phyloP scores from a whole-genome alignment of 2,888 invertebrate species.

The Leptothorax acervorum region DNA sequence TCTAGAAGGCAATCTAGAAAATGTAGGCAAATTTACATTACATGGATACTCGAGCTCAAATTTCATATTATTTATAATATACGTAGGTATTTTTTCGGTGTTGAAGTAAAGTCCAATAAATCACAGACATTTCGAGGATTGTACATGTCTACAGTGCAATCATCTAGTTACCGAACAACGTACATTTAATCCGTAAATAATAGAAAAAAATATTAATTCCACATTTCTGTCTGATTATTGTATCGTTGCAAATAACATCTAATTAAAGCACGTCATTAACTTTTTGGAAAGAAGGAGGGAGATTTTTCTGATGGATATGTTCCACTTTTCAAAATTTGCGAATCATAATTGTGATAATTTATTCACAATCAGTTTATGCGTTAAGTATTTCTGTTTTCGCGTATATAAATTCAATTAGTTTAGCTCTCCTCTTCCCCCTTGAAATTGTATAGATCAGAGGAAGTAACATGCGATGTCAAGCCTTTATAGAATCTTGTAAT shows the following conservation, averaged over 20 bases:
- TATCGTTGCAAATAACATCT: background rate
- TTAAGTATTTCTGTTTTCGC: background rate
- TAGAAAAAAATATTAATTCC: background rate
- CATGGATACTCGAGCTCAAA: background rate
- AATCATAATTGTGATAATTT: constrained; percentile 19
- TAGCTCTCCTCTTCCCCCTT: background rate
- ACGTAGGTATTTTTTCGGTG: background rate
- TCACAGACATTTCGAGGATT: background rate
- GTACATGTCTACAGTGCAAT: background rate
- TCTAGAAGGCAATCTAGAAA: background rate
- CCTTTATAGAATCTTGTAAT: constrained; percentile 51
- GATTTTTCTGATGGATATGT: background rate
- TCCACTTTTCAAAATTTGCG: background rate
- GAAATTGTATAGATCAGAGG: constrained; percentile 26
- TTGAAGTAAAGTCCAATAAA: background rate
- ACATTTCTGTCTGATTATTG: background rate
- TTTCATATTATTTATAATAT: background rate
- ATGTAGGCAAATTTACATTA: constrained; percentile 20
- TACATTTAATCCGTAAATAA: constrained; percentile 6
- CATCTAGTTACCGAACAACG: background rate
- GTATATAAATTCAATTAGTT: background rate
- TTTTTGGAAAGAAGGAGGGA: background rate
- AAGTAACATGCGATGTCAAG: constrained; percentile 48
- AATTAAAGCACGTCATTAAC: background rate
- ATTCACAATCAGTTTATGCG: background rate